phyloP scores from a whole-genome alignment of 2,797 vertebrate genomes.

The Morelia viridis region DNA sequence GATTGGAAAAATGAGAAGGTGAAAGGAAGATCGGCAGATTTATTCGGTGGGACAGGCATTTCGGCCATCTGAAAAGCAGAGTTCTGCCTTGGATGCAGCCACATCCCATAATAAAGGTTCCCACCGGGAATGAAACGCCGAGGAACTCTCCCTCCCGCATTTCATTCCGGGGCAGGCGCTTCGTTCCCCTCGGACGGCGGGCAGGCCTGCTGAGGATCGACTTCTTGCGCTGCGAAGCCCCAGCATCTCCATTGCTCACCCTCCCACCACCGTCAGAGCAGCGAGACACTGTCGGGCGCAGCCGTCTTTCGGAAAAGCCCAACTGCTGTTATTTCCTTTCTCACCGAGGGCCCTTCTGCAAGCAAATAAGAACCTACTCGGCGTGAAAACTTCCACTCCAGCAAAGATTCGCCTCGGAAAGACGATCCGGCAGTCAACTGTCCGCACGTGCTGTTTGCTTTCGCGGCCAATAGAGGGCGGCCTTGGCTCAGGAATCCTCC shows the following conservation, averaged over 20 bases:
- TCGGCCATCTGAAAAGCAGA: too few relatives aligned
- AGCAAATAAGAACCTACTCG: neutral
- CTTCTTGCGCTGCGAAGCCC: neutral
- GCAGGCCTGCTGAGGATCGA: neutral
- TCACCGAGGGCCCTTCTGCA: too few relatives aligned
- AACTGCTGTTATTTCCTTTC: neutral
- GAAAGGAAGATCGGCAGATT: too few relatives aligned
- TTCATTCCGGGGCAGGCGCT: neutral
- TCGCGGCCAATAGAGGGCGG: conserved; percentile 66
- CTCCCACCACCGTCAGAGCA: neutral
- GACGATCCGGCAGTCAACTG: neutral
- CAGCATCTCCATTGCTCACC: neutral
- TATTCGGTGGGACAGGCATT: too few relatives aligned
- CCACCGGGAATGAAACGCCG: too few relatives aligned
- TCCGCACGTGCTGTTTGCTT: neutral
- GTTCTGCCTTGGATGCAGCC: too few relatives aligned
- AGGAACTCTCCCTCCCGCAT: too few relatives aligned
- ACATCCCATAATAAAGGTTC: too few relatives aligned
- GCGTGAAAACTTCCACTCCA: neutral
- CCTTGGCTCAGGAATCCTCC: conserved; percentile 65
- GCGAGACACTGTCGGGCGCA: too few relatives aligned
- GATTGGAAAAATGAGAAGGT: too few relatives aligned
- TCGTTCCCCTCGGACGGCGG: neutral
- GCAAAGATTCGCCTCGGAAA: neutral
- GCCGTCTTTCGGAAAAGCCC: too few relatives aligned